Evolutionary conservation across 2,888 invertebrate genomes (phyloP), one percentile per base, ranked within the genome.

Genomic region (Tiliacea citrago): DNA sequence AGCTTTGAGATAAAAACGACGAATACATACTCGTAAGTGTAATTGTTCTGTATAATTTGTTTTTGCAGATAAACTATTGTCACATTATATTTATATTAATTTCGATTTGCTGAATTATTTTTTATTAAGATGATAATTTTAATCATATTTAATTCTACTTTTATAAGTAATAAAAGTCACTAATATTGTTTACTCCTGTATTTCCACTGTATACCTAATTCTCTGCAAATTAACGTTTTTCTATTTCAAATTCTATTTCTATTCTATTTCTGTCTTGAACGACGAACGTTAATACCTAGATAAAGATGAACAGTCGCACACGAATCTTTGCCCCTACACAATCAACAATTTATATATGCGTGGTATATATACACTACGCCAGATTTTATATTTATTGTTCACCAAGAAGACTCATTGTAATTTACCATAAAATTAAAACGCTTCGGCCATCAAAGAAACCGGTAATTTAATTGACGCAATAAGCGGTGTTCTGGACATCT

Each of bases 401-500:
- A 16, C 39, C 55, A 49, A 13, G 6, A 63, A 51, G 3, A 51
- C 16, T 42, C 3, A n/a, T 45, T 57, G 7, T 42, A 13, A 47
- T 51, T 42, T 12, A 45, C 55, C 47, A 47, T 39, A 51, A 6
- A 63, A 75, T 35, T 67, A 47, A 51, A n/a, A n/a, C n/a, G n/a
- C n/a, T n/a, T n/a, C n/a, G n/a, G n/a, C n/a, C n/a, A n/a, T n/a
- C n/a, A n/a, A 67, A 51, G 29, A 29, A 29, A n/a, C n/a, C 9
- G 24, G 10, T 39, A 12, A 45, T 58, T 24, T 18, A 29, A 65
- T 55, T 61, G 55, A 42, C 13, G 47, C 78, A 51, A 49, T 57
- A 57, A 61, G 49, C 65, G 24, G 51, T 66, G 68, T 47, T 29
- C 49, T 53, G 81, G 60, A 65, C 68, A 66, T 55, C 63, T 81